A percentile compares a stretch with the other conserved stretches of the same genome.
These are phyloP conservation scores for Gnathonemus longibarbis DNA, from an alignment of 2,113 vertebrate species.

Conservation along the genomic window DNA sequence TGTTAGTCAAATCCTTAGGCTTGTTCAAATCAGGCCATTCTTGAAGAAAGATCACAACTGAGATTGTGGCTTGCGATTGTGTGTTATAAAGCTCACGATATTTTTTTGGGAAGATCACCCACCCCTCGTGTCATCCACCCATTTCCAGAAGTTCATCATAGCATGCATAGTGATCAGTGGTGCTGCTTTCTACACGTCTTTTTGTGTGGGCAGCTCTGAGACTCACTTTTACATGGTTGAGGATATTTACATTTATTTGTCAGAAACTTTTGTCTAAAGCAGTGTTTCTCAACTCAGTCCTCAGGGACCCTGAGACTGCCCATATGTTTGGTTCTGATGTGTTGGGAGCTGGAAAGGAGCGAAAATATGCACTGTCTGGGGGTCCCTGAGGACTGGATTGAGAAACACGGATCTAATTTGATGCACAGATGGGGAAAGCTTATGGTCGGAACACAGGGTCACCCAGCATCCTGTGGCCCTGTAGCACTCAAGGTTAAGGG, in stretches of 20 bases:
- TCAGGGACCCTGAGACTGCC: neutral
- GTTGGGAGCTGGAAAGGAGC: neutral
- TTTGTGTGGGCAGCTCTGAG: neutral
- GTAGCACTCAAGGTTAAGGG: neutral
- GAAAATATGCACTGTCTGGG: neutral
- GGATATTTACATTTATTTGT: neutral
- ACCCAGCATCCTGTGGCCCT: neutral
- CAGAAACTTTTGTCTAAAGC: neutral
- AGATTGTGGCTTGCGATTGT: neutral
- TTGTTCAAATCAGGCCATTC: neutral
- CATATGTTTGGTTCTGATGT: neutral
- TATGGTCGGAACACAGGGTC: neutral
- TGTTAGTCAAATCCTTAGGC: neutral
- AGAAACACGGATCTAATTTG: neutral
- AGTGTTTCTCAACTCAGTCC: neutral
- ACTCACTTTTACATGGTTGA: neutral
- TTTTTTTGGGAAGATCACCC: neutral
- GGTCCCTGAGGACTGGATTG: neutral
- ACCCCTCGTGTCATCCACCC: neutral
- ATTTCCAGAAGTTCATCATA: neutral
- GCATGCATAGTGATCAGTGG: neutral
- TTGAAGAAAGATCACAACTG: neutral
- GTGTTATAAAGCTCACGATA: neutral
- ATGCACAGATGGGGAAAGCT: neutral
- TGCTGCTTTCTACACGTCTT: neutral